phyloP scores from a whole-genome alignment of 2,797 vertebrate species.

The Pteronotus mesoamericanus region DNA sequence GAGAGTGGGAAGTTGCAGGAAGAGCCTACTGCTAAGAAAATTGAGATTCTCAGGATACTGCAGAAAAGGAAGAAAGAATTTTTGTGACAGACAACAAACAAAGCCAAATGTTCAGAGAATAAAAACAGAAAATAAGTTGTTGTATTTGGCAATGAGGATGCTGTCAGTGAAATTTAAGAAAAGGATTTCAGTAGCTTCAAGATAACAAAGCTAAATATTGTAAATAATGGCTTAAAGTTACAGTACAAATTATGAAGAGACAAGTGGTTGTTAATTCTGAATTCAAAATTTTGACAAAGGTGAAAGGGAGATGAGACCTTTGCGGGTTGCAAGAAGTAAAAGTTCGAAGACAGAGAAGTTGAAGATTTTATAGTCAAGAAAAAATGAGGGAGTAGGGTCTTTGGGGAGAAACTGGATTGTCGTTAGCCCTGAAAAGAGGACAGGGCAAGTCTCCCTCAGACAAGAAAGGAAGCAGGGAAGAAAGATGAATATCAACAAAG shows the following conservation, averaged over 20 bases:
- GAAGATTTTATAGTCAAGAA: not conserved
- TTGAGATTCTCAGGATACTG: not conserved
- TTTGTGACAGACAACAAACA: not conserved
- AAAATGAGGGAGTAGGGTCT: not conserved
- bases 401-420: not conserved
- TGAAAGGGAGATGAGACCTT: not conserved
- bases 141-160: not conserved
- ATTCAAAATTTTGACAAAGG: not conserved
- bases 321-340: not conserved
- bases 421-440: not conserved
- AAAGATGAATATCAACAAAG: not conserved
- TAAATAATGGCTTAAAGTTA: not conserved
- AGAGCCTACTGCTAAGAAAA: not conserved
- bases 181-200: not conserved
- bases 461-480: not conserved
- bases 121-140: not conserved
- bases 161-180: not conserved
- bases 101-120: not conserved
- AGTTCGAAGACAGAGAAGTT: not conserved
- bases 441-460: not conserved
- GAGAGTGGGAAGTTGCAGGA: not conserved
- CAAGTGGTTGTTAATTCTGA: not conserved
- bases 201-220: not conserved
- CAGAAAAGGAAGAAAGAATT: not conserved
- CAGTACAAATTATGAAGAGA: not conserved